Evolutionary conservation across 2,113 vertebrate genomes (phyloP).

Genomic region (Carettochelys insculpta): DNA sequence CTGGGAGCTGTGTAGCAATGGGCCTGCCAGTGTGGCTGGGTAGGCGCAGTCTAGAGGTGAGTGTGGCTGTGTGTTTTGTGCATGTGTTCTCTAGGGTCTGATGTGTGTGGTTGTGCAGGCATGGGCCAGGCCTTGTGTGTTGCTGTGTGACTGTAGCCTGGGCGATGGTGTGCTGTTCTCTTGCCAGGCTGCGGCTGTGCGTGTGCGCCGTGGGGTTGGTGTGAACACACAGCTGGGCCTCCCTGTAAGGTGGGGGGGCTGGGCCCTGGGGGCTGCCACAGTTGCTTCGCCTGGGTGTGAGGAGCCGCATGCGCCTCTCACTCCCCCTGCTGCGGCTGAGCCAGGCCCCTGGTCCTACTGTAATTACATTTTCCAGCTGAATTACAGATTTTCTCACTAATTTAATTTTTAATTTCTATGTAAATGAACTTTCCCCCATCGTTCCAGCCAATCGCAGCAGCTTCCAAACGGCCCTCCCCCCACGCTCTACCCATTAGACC

Average conservation of each 20-base stretch:
- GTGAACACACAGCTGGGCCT: not conserved
- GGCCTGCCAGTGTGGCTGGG: not conserved
- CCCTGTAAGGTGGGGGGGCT: not conserved
- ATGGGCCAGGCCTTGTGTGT: not conserved
- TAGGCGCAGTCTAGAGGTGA: not conserved
- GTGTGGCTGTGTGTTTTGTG: too few species aligned
- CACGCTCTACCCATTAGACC: not conserved
- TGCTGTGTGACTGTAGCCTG: not conserved
- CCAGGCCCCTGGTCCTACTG: not conserved
- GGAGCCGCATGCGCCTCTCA: not conserved
- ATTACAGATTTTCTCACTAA: conserved; percentile 51
- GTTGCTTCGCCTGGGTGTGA: not conserved
- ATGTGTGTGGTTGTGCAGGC: not conserved
- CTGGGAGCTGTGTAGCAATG: not conserved
- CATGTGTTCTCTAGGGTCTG: not conserved
- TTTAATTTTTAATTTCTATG: conserved; percentile 63
- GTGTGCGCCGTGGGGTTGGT: not conserved
- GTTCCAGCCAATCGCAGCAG: not conserved
- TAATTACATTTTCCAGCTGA: conserved; percentile 57
- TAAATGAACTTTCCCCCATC: conserved; percentile 39
- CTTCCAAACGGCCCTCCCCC: not conserved
- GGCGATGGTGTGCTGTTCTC: too few species aligned
- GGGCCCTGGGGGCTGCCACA: too few species aligned
- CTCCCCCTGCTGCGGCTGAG: not conserved
- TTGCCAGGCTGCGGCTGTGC: not conserved